A percentile compares a stretch with the other conserved stretches of the same genome.
These are phyloP conservation scores for Gnatocerus cornutus DNA, from an alignment of 2,888 invertebrate species.

Conservation along the genomic window DNA sequence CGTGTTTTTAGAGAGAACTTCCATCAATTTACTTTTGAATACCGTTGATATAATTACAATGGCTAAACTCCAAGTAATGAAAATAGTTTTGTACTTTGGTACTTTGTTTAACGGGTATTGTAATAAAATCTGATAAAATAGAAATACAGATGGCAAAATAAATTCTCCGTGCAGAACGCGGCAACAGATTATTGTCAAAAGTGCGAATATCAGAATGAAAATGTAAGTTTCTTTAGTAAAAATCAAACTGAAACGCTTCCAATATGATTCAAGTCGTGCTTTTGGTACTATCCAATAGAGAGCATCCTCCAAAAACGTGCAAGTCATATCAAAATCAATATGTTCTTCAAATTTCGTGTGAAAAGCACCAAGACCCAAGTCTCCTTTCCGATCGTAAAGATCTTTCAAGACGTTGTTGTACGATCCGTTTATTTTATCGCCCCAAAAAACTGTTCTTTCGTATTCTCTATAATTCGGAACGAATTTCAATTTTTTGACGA, in stretches of 20 bases:
- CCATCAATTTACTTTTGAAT: slow-evolving; percentile 46
- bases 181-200: slow-evolving; percentile 3
- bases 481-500: slow-evolving; percentile 13
- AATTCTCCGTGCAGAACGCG: slow-evolving; percentile 14
- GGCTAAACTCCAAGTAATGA: slow-evolving; percentile 18
- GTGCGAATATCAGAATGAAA: no score
- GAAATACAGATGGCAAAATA: slow-evolving; percentile 7
- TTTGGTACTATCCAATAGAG: no score
- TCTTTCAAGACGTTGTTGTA: slow-evolving; percentile 4
- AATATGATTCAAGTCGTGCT: no score
- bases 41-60: slow-evolving; percentile 44
- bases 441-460: slow-evolving; percentile 9
- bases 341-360: no score
- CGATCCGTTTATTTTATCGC: slow-evolving; percentile 6
- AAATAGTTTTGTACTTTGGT: slow-evolving; percentile 23
- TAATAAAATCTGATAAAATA: slow-evolving; percentile 44
- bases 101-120: slow-evolving; percentile 18
- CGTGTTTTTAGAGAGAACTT: slow-evolving; percentile 23
- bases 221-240: no score
- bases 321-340: no score
- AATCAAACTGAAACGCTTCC: no score
- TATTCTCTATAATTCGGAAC: neutral
- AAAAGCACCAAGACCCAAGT: no score
- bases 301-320: no score
- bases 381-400: neutral